A percentile compares a stretch with the other conserved stretches of the same genome.
Evolutionary conservation across 1,140 invertebrate species (phyloP).

Genomic region (Cotesia typhae): DNA sequence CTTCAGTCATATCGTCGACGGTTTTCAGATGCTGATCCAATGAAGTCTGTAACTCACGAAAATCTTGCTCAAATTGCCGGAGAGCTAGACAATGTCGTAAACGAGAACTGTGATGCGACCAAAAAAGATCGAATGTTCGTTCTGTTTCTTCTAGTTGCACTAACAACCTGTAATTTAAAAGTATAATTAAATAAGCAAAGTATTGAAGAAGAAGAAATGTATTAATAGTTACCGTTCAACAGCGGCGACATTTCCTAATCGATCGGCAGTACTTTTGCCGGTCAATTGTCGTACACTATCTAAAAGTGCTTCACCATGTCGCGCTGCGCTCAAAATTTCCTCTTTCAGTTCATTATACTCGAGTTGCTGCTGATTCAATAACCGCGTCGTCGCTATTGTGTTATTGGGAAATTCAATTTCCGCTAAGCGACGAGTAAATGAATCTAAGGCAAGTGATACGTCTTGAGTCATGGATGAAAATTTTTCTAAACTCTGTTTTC

Average conservation of each 20-base stretch:
- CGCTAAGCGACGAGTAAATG: constrained; percentile 84
- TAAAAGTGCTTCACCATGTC: constrained; percentile 85
- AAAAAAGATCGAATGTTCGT: constrained; percentile 91
- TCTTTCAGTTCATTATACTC: constrained; percentile 78
- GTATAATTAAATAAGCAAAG: too few relatives aligned
- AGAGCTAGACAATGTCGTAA: constrained; percentile 89
- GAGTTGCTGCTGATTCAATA: constrained; percentile 73
- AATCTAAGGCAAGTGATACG: constrained; percentile 83
- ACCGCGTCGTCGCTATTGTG: constrained; percentile 75
- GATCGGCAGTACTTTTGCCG: constrained; percentile 67
- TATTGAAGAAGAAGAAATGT: not conserved
- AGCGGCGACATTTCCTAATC: constrained; percentile 88
- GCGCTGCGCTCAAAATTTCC: constrained; percentile 81
- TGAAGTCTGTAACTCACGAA: constrained; percentile 79
- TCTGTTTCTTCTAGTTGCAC: constrained; percentile 96
- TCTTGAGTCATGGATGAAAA: constrained; percentile 90
- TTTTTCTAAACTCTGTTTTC: constrained; percentile 85
- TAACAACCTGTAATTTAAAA: constrained; percentile 73
- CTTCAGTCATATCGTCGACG: constrained; percentile 83
- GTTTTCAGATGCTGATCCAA: constrained; percentile 78
- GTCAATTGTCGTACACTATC: constrained; percentile 71
- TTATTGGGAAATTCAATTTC: constrained; percentile 87
- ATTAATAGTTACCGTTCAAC: constrained; percentile 78
- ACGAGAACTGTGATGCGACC: constrained; percentile 87
- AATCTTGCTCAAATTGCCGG: constrained; percentile 89